phyloP scores from a whole-genome alignment of 1,140 invertebrate species.

The Himalopsyche phryganea region DNA sequence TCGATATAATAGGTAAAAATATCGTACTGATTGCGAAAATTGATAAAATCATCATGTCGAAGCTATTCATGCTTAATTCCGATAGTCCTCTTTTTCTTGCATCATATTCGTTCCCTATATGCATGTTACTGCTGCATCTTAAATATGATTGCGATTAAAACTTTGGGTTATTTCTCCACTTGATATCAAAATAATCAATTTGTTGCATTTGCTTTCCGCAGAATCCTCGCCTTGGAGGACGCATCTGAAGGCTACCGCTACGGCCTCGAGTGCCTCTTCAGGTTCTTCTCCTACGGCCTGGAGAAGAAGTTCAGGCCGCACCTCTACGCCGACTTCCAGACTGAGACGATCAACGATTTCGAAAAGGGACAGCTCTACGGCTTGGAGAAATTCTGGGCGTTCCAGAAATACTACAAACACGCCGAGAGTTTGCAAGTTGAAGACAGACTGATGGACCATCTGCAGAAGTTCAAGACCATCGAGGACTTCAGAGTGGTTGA shows the following conservation, averaged over 20 bases:
- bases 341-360: constrained; percentile 89
- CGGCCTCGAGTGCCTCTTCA: constrained; percentile 92
- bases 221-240: constrained; percentile 86
- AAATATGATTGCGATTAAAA: too few species aligned
- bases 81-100: too few species aligned
- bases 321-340: constrained; percentile 93
- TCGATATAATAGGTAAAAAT: too few species aligned
- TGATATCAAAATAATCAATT: too few species aligned
- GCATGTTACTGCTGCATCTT: too few species aligned
- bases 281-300: constrained; percentile 98
- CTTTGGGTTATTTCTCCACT: too few species aligned
- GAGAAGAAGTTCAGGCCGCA: constrained; percentile 92
- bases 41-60: too few species aligned
- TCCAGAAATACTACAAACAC: constrained; percentile 91
- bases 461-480: constrained; percentile 88
- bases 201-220: too few species aligned
- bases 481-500: constrained; percentile 89
- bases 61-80: too few species aligned
- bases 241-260: constrained; percentile 86
- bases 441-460: constrained; percentile 71
- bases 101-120: too few species aligned
- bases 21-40: too few species aligned
- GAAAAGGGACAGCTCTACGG: constrained; percentile 94
- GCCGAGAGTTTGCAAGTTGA: constrained; percentile 75
- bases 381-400: constrained; percentile 98